Base-by-base conservation (phyloP, 2,888 invertebrate species). In the Apodemia duryi region DNA sequence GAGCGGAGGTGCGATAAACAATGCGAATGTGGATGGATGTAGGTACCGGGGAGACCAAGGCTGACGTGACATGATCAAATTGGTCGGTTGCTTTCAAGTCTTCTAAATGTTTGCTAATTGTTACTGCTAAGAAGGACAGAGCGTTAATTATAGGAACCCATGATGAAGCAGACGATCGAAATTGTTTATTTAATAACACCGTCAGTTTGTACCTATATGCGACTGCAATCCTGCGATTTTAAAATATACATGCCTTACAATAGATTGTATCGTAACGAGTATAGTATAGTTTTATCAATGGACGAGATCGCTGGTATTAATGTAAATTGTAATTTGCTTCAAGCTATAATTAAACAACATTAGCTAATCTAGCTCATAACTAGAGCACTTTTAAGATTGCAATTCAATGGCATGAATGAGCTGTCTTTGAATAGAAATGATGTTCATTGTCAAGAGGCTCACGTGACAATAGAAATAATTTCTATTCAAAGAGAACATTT, bases 391-490 rank as follows among this genome's bases (percentile, higher is more conserved):
- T n/a, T 5, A 60, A 60, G 60, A 60, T 60, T 60, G 60, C 60
- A 6, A 60, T 60, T 60, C 60, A 60, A 13, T n/a, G 13, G 35
- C 35, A 35, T 60, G 60, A 60, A 60, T 60, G 57, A 32, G 60
- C 60, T 32, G 7, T 51, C 51, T 60, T 60, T 60, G 60, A 60
- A 60, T 57, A 57, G 57, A 57, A 57, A 29, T 57, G 13, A 57
- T 35, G 57, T 32, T 35, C 32, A 57, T 57, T 57, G 57, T 57
- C 57, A 13, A 6, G 32, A 32, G n/a, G 32, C 29, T 7, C 32
- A 11, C 32, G 13, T 32, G 29, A 57, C 57, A 57, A 57, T 57
- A 35, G 57, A 2, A 35, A 32, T 57, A 57, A 57, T 57, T 13
- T 35, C 57, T 35, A 57, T 57, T 57, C 35, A 13, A 57, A 57